Evolutionary conservation across 1,140 invertebrate genomes (phyloP).

Genomic region (Magallana angulata): DNA sequence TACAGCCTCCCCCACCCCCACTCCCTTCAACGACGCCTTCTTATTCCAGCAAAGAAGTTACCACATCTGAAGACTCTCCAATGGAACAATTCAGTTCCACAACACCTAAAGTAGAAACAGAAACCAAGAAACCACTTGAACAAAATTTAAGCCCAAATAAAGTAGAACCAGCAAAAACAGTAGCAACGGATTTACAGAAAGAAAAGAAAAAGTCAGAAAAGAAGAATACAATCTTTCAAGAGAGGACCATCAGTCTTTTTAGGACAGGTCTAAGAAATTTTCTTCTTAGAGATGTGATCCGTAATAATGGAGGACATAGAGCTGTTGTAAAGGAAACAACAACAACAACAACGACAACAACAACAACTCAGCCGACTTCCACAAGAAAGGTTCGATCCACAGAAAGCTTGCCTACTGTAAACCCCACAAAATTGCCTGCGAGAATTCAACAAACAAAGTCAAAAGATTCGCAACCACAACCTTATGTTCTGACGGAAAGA

Average conservation of each 20-base stretch:
- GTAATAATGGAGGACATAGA: background rate
- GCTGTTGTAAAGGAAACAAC: background rate
- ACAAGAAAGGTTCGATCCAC: constrained; percentile 10
- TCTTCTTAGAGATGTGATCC: background rate
- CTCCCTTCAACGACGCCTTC: background rate
- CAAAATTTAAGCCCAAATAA: background rate
- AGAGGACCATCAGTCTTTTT: background rate
- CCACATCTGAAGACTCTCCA: background rate
- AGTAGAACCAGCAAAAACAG: background rate
- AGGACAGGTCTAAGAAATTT: constrained; percentile 10
- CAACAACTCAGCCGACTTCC: background rate
- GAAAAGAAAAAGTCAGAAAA: background rate
- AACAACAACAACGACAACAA: background rate
- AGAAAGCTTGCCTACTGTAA: background rate
- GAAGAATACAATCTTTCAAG: background rate
- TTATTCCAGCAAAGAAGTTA: background rate
- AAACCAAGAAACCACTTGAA: background rate
- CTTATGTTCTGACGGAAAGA: background rate
- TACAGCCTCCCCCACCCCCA: background rate
- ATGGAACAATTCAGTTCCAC: background rate
- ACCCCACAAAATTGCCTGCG: background rate
- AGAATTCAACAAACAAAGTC: background rate
- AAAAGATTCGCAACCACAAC: background rate
- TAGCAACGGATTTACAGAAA: background rate
- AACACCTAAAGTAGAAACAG: background rate